Base-by-base conservation (phyloP, 2,113 vertebrate genomes). In the Triplophysa tibetana region DNA sequence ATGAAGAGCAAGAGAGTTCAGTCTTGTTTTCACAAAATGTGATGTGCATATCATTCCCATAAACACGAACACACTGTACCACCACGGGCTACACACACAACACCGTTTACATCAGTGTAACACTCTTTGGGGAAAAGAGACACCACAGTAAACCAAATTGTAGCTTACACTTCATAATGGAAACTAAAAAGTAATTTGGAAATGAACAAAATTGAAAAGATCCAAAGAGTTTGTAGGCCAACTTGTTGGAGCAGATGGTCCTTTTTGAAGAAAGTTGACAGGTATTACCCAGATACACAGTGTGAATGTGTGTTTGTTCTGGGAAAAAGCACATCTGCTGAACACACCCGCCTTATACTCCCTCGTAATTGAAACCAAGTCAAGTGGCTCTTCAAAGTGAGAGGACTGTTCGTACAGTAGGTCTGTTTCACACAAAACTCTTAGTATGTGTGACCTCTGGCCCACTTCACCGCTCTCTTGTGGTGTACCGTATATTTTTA, bases 11-110 rank as follows among this genome's bases (percentile, higher is more conserved):
- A 61, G 16, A 54, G 80, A 23, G 41, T 3, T 56, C 82, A 70
- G 86, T 83, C 45, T 38, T 66, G 70, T 70, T 75, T 82, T 61
- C 64, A 50, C 29, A 17, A 24, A 75, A 63, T 85, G 21, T 65
- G 14, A 13, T 52, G 75, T 19, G 3, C 50, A 13, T 29, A 17
- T 69, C 43, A 38, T 69, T 56, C 38, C 43, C 38, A 73, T 58
- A 62, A 24, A 33, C 33, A 72, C 69, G 38, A 43, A 76, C 50
- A 48, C 41, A 45, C 11, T 4, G 9, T 45, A 60, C 10, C 54
- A 68, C 23, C 24, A 61, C 43, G 16, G 1, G 43, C 64, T 56
- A 68, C 24, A 16, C 1, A 70, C 63, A 45, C 21, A 23, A 23
- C 8, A 78, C 75, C 38, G 12, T 9, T 23, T 41, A 17, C 66